Conservation (phyloP, 2,113 vertebrate genomes). For the Alces alces region DNA sequence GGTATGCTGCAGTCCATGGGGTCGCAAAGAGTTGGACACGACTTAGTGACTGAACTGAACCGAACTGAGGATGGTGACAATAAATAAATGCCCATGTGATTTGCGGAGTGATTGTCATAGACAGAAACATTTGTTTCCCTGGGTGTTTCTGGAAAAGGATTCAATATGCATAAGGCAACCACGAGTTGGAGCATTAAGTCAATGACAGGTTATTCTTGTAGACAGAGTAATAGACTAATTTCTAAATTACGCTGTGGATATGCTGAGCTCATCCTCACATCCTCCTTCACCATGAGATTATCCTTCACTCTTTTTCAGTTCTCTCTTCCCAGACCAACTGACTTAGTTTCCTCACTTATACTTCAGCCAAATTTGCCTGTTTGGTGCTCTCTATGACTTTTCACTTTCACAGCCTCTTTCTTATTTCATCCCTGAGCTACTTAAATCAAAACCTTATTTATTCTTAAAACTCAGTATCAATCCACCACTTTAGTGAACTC, state of each 20-base stretch:
- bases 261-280: background rate
- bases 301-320: background rate
- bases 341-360: background rate
- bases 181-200: background rate
- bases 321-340: background rate
- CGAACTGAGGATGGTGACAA: background rate
- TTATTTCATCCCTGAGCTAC: background rate
- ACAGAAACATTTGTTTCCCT: background rate
- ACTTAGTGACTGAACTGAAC: background rate
- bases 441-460: background rate
- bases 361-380: background rate
- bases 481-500: background rate
- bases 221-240: background rate
- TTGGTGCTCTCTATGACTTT: background rate
- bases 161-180: background rate
- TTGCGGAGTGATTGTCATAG: background rate
- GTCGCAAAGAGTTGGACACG: background rate
- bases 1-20: background rate
- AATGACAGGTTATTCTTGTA: background rate
- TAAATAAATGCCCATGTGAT: background rate
- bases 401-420: background rate
- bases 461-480: background rate
- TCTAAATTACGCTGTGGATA: background rate
- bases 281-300: background rate
- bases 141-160: slow-evolving; percentile 13